phyloP scores from a whole-genome alignment of 2,888 invertebrate species.

The Troides helena region DNA sequence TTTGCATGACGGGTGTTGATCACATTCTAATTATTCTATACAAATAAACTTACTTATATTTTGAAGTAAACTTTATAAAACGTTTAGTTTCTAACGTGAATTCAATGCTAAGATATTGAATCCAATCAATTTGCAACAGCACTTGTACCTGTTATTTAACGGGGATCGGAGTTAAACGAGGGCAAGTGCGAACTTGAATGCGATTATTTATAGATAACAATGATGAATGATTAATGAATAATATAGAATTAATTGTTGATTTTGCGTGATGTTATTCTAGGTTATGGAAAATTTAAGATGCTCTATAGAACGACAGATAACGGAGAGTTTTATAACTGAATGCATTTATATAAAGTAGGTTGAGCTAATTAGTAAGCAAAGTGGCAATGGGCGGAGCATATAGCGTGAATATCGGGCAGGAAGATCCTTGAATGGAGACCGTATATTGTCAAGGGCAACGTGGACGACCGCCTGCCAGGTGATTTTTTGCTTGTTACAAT shows the following conservation, averaged over 20 bases:
- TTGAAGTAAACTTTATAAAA: not conserved
- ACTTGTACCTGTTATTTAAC: constrained; percentile 8
- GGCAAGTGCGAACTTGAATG: constrained; percentile 16
- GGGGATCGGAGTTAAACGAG: constrained; percentile 14
- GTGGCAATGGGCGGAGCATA: no score
- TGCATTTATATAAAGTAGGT: no score
- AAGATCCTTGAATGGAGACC: no score
- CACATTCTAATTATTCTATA: no score
- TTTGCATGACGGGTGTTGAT: no score
- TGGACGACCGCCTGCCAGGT: no score
- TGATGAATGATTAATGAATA: constrained; percentile 14
- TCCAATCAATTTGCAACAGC: constrained; percentile 11
- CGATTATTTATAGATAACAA: constrained; percentile 17
- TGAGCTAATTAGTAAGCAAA: no score
- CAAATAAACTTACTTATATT: not conserved
- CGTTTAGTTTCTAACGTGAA: not conserved
- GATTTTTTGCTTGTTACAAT: no score
- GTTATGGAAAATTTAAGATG: not conserved
- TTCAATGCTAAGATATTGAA: not conserved
- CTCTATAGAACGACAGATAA: no score
- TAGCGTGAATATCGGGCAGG: no score
- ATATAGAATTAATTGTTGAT: constrained; percentile 9
- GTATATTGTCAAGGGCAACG: no score
- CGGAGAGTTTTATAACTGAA: no score
- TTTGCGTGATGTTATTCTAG: not conserved